These are phyloP conservation scores for Centropus bengalensis DNA, from an alignment of 2,113 vertebrate species.

Conservation along the genomic window DNA sequence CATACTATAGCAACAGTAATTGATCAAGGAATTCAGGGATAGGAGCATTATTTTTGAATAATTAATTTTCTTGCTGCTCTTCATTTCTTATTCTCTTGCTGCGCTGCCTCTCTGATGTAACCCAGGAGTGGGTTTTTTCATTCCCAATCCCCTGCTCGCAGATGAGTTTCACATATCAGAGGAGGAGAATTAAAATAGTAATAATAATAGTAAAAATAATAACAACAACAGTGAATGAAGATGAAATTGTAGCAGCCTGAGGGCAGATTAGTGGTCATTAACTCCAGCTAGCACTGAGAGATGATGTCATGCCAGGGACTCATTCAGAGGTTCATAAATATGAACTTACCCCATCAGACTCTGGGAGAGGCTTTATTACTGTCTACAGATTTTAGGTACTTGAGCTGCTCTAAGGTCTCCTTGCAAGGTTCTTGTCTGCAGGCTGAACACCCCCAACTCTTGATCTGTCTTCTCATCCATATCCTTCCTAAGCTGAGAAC, in stretches of 20 bases:
- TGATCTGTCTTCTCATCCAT: too few relatives aligned
- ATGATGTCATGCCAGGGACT: background rate
- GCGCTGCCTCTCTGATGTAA: background rate
- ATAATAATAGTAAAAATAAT: background rate
- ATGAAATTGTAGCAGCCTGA: background rate
- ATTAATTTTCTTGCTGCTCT: slow-evolving; percentile 43
- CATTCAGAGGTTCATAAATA: background rate
- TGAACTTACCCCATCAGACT: background rate
- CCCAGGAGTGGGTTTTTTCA: slow-evolving; percentile 12
- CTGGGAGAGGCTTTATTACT: background rate
- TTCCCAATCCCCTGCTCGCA: slow-evolving; percentile 9
- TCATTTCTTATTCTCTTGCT: slow-evolving; percentile 37
- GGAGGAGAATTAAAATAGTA: slow-evolving; percentile 23
- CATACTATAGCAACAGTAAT: slow-evolving; percentile 21
- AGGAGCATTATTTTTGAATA: background rate
- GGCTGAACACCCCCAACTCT: too few relatives aligned
- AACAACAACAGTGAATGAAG: background rate
- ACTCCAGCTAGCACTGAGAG: background rate
- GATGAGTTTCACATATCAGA: background rate
- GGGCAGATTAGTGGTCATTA: background rate
- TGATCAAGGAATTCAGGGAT: slow-evolving; percentile 32
- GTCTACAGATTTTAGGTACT: background rate
- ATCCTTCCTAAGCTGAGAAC: too few relatives aligned
- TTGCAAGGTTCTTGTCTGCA: too few relatives aligned
- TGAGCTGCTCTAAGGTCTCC: background rate